These are phyloP conservation scores for Sycobia sp. DNA, from an alignment of 1,140 invertebrate species.

Conservation along the genomic window DNA sequence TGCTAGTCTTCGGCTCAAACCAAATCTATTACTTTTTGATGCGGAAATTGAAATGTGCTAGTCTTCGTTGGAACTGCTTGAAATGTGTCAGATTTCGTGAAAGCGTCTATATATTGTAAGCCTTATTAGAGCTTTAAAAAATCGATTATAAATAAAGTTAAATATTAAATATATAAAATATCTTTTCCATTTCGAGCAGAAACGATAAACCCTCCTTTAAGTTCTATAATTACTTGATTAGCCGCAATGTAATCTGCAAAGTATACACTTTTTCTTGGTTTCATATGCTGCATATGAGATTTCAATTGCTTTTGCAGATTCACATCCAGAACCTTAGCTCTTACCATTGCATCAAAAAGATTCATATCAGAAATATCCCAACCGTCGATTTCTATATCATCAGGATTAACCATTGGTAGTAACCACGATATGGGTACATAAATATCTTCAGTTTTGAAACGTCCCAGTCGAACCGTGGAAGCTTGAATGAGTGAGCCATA, in stretches of 20 bases:
- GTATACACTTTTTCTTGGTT: slow-evolving; percentile 86
- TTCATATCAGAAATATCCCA: slow-evolving; percentile 94
- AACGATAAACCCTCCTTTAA: too few species aligned
- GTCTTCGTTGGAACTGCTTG: too few species aligned
- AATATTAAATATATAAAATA: too few species aligned
- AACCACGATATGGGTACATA: slow-evolving; percentile 82
- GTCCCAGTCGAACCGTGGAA: slow-evolving; percentile 83
- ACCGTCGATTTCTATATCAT: slow-evolving; percentile 88
- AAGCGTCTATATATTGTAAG: too few species aligned
- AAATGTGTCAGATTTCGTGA: too few species aligned
- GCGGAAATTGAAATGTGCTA: too few species aligned
- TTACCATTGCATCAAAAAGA: slow-evolving; percentile 82
- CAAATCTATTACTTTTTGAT: too few species aligned
- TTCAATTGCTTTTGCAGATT: slow-evolving; percentile 76
- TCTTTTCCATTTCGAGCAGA: too few species aligned
- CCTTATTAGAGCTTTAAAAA: too few species aligned
- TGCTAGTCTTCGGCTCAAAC: too few species aligned
- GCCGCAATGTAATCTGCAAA: slow-evolving; percentile 93
- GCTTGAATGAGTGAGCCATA: slow-evolving; percentile 90
- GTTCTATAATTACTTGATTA: slow-evolving; percentile 89
- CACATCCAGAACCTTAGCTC: slow-evolving; percentile 78
- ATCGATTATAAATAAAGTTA: too few species aligned
- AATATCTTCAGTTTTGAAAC: slow-evolving; percentile 72
- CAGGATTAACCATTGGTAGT: slow-evolving; percentile 88
- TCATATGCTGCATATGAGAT: slow-evolving; percentile 73